Evolutionary conservation across 2,113 vertebrate species (phyloP).

Genomic region (Zeus faber): DNA sequence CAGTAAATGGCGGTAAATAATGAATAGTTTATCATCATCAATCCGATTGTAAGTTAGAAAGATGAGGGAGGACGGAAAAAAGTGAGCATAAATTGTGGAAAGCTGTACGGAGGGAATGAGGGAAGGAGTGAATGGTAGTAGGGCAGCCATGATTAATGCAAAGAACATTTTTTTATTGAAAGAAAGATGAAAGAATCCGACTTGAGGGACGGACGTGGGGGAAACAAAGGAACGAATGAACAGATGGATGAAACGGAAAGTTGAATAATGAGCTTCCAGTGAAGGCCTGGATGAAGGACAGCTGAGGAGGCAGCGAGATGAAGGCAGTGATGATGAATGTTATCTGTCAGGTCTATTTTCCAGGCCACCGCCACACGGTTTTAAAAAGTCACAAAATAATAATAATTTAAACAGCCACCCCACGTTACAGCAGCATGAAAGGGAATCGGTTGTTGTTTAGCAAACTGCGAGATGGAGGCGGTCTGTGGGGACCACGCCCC

Average conservation of each 20-base stretch:
- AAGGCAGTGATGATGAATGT: slow-evolving; percentile 35
- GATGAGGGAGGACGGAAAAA: background rate
- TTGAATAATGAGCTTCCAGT: slow-evolving; percentile 16
- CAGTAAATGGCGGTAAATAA: slow-evolving; percentile 22
- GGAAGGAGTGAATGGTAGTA: background rate
- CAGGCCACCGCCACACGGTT: slow-evolving; percentile 22
- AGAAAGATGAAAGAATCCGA: slow-evolving; percentile 22
- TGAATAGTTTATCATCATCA: background rate
- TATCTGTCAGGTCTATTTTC: slow-evolving; percentile 25
- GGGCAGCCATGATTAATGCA: background rate
- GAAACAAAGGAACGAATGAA: background rate
- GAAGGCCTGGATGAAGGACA: slow-evolving; percentile 30
- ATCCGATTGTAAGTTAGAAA: slow-evolving; percentile 17
- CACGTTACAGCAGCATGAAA: too few relatives aligned
- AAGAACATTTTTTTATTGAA: slow-evolving; percentile 3
- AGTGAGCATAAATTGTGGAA: slow-evolving; percentile 6
- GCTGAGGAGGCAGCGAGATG: slow-evolving; percentile 2
- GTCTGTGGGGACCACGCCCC: too few relatives aligned
- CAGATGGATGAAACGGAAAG: slow-evolving; percentile 15
- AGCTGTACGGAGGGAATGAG: slow-evolving; percentile 22
- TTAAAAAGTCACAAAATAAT: too few relatives aligned
- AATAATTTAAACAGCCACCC: too few relatives aligned
- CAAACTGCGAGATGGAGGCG: too few relatives aligned
- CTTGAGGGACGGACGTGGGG: slow-evolving; percentile 12
- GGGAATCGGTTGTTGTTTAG: too few relatives aligned